Evolutionary conservation across 2,113 vertebrate species (phyloP).

Genomic region (Rhineura floridana): DNA sequence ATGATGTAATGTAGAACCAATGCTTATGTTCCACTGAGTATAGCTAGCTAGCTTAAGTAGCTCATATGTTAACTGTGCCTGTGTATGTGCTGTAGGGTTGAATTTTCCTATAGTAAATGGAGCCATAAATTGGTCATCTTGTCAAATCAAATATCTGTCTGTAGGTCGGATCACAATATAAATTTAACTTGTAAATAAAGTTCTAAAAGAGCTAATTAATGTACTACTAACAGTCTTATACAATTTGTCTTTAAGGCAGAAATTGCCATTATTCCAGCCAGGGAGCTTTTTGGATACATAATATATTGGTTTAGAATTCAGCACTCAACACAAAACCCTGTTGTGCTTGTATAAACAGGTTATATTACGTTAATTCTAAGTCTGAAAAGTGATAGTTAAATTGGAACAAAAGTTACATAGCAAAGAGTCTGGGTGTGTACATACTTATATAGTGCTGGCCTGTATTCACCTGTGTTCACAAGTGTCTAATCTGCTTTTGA

Average conservation of each 20-base stretch:
- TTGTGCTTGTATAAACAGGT: neutral
- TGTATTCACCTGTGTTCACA: neutral
- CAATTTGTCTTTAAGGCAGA: neutral
- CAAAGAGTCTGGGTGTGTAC: neutral
- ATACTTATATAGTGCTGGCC: neutral
- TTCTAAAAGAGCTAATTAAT: neutral
- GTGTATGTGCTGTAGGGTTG: neutral
- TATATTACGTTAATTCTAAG: neutral
- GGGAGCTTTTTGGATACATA: neutral
- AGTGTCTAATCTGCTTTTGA: neutral
- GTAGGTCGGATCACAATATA: neutral
- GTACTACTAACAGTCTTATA: neutral
- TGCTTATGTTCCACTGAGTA: neutral
- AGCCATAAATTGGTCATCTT: neutral
- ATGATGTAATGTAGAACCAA: neutral
- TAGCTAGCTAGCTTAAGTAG: neutral
- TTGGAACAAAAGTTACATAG: neutral
- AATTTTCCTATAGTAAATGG: neutral
- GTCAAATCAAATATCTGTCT: neutral
- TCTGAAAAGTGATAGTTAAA: neutral
- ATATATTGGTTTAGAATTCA: neutral
- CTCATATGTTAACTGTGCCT: neutral
- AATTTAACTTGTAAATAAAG: neutral
- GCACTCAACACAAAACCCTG: neutral
- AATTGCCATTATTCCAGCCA: neutral